Conservation (phyloP, 1,140 invertebrate genomes). For the Ceratitis capitata region DNA sequence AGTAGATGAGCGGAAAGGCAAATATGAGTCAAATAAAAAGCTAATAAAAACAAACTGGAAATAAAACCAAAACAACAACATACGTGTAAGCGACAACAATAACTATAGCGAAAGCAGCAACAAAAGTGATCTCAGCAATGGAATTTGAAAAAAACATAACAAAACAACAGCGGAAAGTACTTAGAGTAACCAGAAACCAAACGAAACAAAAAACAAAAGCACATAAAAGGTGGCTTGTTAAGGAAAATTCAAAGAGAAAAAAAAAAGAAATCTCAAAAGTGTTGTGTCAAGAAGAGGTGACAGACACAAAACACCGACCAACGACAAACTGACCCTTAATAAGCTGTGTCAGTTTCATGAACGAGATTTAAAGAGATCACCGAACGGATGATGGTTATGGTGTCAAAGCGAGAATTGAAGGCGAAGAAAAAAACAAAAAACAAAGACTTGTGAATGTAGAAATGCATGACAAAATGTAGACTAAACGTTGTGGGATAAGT, state of each 20-base stretch:
- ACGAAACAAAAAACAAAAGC: neutral
- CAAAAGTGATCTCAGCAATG: neutral
- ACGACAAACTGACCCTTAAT: neutral
- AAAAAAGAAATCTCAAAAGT: neutral
- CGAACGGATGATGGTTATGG: neutral
- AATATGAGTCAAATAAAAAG: neutral
- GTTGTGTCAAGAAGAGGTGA: neutral
- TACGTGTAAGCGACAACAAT: neutral
- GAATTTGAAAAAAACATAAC: neutral
- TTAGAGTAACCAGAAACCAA: neutral
- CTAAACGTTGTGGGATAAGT: slow-evolving; percentile 10
- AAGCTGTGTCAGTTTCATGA: neutral
- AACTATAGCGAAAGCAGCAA: too few relatives aligned
- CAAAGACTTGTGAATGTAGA: neutral
- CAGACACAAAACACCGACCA: neutral
- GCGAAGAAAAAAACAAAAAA: neutral
- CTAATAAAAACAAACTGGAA: neutral
- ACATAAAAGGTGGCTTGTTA: neutral
- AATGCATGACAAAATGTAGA: slow-evolving; percentile 31
- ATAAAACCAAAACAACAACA: neutral
- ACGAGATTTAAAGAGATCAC: neutral
- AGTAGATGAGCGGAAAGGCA: neutral
- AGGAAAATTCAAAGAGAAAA: neutral
- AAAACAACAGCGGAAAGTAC: neutral
- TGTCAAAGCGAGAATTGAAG: neutral